Base-by-base conservation (phyloP, 2,888 invertebrate genomes). In the Didymodactylos carnosus region DNA sequence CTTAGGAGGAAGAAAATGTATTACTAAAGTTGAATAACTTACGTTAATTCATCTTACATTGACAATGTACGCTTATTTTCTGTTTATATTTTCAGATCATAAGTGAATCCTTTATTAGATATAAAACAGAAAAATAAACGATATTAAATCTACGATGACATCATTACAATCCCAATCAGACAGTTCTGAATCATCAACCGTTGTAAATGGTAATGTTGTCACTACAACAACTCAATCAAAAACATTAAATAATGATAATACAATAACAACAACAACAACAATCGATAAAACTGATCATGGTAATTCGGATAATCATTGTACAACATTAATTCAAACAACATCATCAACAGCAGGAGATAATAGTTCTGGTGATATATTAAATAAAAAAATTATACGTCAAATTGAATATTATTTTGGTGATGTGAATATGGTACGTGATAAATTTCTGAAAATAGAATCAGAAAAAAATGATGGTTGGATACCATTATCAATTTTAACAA, bases 381-480 rank as follows among this genome's bases (percentile, higher is more conserved):
- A 35, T 14, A 71, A 74, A 39, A 74, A 74, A 23, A 74, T 74
- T 35, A 51, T 74, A n/a, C 71, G 71, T 71, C 74, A 74, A 71
- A 69, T 77, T 78, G 80, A 88, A 87, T 89, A 87, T 80, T 89
- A 87, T 80, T 91, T 90, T 86, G 94, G 97, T 71, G 92, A 98
- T 83, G 87, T 90, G 8, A 98, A 98, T 84, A 86, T 98, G 72
- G 89, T 89, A 0, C 87, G 90, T 76, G 97, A 98, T 82, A 93
- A 91, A 83, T 98, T 95, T 82, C 85, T 98, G n/a, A 88, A 88
- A 78, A 90, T 91, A 76, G 89, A 93, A 84, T 87, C 90, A 1
- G 88, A 88, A 78, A 86, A 90, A 77, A 90, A 92, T 78, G 90
- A 93, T 73, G 95, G 86, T 76, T 86, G 97, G 97, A 88, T 98